Evolutionary conservation across 2,888 invertebrate species (phyloP).

Genomic region (Pelosia muscerda): DNA sequence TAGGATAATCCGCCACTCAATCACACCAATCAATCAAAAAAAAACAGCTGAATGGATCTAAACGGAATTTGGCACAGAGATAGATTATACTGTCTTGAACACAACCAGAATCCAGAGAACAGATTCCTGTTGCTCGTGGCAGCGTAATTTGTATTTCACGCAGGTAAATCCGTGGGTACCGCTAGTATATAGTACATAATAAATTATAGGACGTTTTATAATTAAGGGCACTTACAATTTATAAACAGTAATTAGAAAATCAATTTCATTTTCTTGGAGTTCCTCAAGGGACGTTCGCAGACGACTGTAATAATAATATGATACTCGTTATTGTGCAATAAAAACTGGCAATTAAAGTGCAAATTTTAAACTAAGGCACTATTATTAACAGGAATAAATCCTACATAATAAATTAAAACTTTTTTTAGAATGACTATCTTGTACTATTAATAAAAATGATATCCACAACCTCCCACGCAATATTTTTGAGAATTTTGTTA

Average conservation of each 20-base stretch:
- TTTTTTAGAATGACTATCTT: background rate
- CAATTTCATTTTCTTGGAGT: background rate
- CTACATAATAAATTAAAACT: background rate
- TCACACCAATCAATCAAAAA: background rate
- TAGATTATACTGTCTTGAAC: background rate
- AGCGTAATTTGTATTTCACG: too few species aligned
- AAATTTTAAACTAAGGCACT: background rate
- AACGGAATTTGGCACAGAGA: background rate
- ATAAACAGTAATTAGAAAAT: background rate
- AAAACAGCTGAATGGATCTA: background rate
- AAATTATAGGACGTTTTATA: background rate
- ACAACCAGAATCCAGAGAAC: background rate
- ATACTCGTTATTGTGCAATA: background rate
- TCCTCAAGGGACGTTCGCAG: background rate
- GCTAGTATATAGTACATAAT: background rate
- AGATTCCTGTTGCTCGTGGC: too few species aligned
- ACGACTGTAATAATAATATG: background rate
- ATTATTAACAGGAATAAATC: background rate
- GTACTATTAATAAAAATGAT: background rate
- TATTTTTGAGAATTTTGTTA: background rate
- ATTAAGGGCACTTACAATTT: background rate
- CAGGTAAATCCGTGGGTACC: background rate
- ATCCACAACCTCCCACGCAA: background rate
- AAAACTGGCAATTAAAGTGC: background rate
- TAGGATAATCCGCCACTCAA: too few species aligned